These are phyloP conservation scores for Trichonephila inaurata DNA, from an alignment of 1,140 invertebrate genomes.

Conservation along the genomic window DNA sequence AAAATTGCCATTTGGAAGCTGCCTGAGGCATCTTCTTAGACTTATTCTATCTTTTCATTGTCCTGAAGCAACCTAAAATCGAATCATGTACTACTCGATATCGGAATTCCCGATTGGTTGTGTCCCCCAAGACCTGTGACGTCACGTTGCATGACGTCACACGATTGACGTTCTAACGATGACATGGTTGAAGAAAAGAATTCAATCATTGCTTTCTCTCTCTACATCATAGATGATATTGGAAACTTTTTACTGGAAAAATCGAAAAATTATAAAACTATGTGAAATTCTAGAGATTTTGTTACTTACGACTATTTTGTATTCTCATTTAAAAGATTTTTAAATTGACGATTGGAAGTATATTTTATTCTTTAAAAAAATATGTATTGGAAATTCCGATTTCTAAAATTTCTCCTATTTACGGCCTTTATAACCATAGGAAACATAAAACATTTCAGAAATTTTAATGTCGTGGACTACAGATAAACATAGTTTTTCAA, in stretches of 20 bases:
- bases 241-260: not conserved
- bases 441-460: no score
- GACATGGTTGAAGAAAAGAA: slow-evolving; percentile 39
- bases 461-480: no score
- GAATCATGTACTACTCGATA: slow-evolving; percentile 66
- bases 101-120: slow-evolving; percentile 67
- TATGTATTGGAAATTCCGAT: no score
- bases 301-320: not conserved
- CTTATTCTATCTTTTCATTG: slow-evolving; percentile 56
- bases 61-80: slow-evolving; percentile 63
- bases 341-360: not conserved
- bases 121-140: slow-evolving; percentile 37
- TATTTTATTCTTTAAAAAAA: not conserved
- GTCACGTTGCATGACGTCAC: slow-evolving; percentile 54
- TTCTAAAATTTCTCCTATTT: no score
- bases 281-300: not conserved
- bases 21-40: not conserved
- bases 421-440: no score
- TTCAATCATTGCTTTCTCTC: slow-evolving; percentile 55
- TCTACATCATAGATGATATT: not conserved
- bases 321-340: not conserved
- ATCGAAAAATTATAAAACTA: not conserved
- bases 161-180: slow-evolving; percentile 42
- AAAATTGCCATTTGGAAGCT: slow-evolving; percentile 46
- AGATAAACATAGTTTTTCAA: no score